Evolutionary conservation across 2,113 vertebrate species (phyloP), one percentile per base, ranked within the genome.

Genomic region (Petroica traversi): DNA sequence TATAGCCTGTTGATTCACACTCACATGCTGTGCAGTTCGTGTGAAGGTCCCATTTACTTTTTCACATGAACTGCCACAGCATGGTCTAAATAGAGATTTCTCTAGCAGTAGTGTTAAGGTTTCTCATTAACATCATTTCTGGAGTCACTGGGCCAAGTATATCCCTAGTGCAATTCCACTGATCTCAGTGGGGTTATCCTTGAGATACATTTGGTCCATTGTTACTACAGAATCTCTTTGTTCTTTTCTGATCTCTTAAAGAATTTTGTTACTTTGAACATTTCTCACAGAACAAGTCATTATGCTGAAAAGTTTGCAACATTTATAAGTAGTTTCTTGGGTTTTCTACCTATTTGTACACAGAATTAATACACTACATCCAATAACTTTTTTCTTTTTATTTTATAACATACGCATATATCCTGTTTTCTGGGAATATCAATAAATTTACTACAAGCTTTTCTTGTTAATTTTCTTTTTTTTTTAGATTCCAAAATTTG

Each of bases 61-160:
- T 97, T 97, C 96, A 97, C 97, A 97, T 96, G 95, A 97, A 69
- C 96, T 97, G 89, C 91, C 97, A 95, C 97, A 97, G 97, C 96
- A 96, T 96, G 97, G 93, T 84, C 96, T 97, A 97, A 97, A 97
- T 89, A 95, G 96, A 97, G 82, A 96, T 95, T 97, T 96, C 93
- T 89, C 94, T 40, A 94, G 95, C 92, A 81, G 54, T 89, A 85
- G 89, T 93, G 79, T 92, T 96, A 95, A 92, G 84, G 80, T 88
- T 96, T 88, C 93, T 97, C 95, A 97, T 97, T 97, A 97, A 95
- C 96, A 97, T 96, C 87, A 93, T 79, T 97, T 97, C 69, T 95
- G 85, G 87, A 97, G 89, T 94, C 96, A 95, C 68, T 93, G 91
- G 96, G 96, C 92, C 92, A 97, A 96, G 88, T 88, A 93, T 89